phyloP scores from a whole-genome alignment of 2,113 vertebrate species.

The Sphaerodactylus townsendi region DNA sequence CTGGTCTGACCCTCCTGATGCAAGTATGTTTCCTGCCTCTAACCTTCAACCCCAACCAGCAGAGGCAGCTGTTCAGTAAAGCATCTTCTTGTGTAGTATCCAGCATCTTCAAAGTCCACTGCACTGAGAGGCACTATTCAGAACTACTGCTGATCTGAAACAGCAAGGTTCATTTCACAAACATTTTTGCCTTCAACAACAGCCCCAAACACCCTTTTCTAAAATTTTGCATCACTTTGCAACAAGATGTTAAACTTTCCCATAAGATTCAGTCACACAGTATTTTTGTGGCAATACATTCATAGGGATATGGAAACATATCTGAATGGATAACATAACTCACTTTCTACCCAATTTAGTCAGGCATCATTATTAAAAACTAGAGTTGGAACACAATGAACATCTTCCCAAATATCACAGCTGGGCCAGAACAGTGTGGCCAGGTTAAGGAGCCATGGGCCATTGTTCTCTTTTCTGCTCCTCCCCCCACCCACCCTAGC shows the following conservation, averaged over 20 bases:
- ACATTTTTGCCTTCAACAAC: neutral
- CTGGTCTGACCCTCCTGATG: slow-evolving; percentile 13
- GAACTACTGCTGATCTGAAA: neutral
- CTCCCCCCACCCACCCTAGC: neutral
- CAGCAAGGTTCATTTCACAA: neutral
- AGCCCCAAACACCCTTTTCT: fast-evolving
- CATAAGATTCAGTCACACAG: neutral
- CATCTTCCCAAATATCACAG: neutral
- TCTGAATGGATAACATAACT: neutral
- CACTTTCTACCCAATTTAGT: neutral
- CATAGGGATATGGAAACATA: neutral
- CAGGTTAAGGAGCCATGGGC: neutral
- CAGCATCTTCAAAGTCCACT: neutral
- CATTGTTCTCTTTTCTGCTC: neutral
- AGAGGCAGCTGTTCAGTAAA: neutral
- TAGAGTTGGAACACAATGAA: neutral
- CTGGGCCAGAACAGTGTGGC: neutral
- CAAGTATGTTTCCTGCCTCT: slow-evolving; percentile 21
- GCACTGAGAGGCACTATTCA: neutral
- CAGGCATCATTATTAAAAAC: neutral
- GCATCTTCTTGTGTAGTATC: neutral
- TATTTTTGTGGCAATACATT: neutral
- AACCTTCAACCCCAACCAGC: slow-evolving; percentile 1
- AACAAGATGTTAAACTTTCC: neutral
- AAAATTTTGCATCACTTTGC: neutral